Evolutionary conservation across 2,888 invertebrate genomes (phyloP).

Genomic region (Ochropleura plecta): DNA sequence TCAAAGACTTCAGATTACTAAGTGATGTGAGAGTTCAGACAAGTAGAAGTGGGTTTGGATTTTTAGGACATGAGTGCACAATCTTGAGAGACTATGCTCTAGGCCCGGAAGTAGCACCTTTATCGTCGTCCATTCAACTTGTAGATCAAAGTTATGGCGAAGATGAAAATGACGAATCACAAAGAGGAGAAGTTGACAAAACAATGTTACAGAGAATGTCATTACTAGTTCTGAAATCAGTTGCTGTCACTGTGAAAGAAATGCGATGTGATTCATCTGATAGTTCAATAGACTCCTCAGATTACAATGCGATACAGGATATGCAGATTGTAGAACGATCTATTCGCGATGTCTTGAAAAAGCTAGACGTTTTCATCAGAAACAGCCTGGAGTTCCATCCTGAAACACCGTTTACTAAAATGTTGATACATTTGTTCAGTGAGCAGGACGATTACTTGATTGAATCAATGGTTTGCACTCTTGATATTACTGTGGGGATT

Average conservation of each 20-base stretch:
- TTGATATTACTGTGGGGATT: conserved; percentile 96
- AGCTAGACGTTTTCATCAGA: conserved; percentile 95
- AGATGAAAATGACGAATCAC: conserved; percentile 81
- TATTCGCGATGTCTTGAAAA: conserved; percentile 95
- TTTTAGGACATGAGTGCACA: conserved; percentile 85
- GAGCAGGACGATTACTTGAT: conserved; percentile 98
- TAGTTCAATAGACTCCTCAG: conserved; percentile 95
- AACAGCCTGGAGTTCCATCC: conserved; percentile 96
- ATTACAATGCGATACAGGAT: conserved; percentile 96
- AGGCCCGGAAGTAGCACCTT: conserved; percentile 79
- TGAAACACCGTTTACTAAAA: conserved; percentile 96
- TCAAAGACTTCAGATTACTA: conserved; percentile 95
- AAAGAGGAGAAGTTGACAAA: conserved; percentile 92
- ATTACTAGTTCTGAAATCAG: conserved; percentile 96
- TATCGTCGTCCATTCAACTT: conserved; percentile 83
- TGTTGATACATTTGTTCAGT: conserved; percentile 96
- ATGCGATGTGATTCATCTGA: conserved; percentile 96
- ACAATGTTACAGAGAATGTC: conserved; percentile 96
- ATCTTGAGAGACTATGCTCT: conserved; percentile 82
- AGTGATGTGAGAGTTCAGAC: conserved; percentile 88
- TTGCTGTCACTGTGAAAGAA: conserved; percentile 97
- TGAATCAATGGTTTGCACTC: conserved; percentile 97
- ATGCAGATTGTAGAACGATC: conserved; percentile 97
- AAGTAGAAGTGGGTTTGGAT: conserved; percentile 86
- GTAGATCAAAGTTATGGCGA: conserved; percentile 88